These are phyloP conservation scores for Heliconius melpomene DNA, from an alignment of 1,140 invertebrate genomes.

Conservation along the genomic window DNA sequence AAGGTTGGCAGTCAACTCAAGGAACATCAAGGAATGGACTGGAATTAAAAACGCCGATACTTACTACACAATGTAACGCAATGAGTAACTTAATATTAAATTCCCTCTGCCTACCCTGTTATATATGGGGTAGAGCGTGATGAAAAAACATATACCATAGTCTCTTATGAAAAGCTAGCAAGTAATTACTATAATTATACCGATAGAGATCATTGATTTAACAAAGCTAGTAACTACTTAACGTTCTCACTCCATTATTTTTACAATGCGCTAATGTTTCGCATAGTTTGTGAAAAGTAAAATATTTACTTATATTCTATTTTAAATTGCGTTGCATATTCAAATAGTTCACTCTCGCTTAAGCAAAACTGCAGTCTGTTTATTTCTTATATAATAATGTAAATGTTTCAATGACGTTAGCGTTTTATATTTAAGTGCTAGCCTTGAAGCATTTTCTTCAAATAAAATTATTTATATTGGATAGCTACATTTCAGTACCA, in stretches of 20 bases:
- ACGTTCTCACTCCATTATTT: slow-evolving; percentile 6
- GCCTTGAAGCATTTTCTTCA: neutral
- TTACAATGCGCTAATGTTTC: neutral
- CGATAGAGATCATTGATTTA: neutral
- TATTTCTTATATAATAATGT: slow-evolving; percentile 6
- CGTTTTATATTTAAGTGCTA: neutral
- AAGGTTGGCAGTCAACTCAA: too few species aligned
- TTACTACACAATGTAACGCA: too few species aligned
- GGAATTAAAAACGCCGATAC: too few species aligned
- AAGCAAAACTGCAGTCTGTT: neutral
- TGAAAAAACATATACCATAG: too few species aligned
- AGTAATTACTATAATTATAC: too few species aligned
- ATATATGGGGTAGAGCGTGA: too few species aligned
- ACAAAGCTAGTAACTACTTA: slow-evolving; percentile 2
- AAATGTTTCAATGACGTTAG: neutral
- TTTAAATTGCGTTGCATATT: neutral
- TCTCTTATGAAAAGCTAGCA: too few species aligned
- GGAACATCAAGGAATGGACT: too few species aligned
- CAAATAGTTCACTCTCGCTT: neutral
- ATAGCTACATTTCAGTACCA: too few species aligned
- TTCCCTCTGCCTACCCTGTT: too few species aligned
- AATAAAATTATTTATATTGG: neutral
- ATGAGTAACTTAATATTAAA: too few species aligned
- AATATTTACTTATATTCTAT: slow-evolving; percentile 1
- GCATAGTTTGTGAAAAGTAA: neutral